Evolutionary conservation across 2,797 vertebrate genomes (phyloP).

Genomic region (Acropternis orthonyx): DNA sequence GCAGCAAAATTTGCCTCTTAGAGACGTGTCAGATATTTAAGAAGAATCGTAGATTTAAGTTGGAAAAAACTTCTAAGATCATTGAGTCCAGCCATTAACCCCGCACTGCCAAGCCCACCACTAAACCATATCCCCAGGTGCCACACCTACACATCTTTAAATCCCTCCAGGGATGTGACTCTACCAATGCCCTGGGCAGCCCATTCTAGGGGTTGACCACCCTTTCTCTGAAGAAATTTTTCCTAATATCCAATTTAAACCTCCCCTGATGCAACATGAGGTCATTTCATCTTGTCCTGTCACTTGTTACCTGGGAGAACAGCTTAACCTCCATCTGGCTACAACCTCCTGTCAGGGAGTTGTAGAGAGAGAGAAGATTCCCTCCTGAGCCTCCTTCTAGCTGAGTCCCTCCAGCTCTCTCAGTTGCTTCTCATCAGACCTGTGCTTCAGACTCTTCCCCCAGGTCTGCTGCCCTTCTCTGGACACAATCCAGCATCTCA

Average conservation of each 20-base stretch:
- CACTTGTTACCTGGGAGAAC: not conserved
- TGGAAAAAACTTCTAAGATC: not conserved
- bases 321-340: fast-evolving
- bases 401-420: not conserved
- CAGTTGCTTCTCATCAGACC: not conserved
- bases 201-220: not conserved
- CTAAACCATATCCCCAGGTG: not conserved
- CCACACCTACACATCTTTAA: not conserved
- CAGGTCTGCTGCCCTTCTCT: not conserved
- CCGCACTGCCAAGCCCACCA: not conserved
- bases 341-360: not conserved
- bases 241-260: not conserved
- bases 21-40: not conserved
- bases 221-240: fast-evolving
- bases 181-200: not conserved
- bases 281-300: fast-evolving
- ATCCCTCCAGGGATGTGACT: not conserved
- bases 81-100: not conserved
- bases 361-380: not conserved
- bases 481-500: fast-evolving
- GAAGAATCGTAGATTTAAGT: not conserved
- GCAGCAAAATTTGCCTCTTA: not conserved
- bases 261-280: fast-evolving
- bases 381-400: not conserved
- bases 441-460: not conserved